Evolutionary conservation across 1,140 invertebrate genomes (phyloP).

Genomic region (Chelonus insularis): DNA sequence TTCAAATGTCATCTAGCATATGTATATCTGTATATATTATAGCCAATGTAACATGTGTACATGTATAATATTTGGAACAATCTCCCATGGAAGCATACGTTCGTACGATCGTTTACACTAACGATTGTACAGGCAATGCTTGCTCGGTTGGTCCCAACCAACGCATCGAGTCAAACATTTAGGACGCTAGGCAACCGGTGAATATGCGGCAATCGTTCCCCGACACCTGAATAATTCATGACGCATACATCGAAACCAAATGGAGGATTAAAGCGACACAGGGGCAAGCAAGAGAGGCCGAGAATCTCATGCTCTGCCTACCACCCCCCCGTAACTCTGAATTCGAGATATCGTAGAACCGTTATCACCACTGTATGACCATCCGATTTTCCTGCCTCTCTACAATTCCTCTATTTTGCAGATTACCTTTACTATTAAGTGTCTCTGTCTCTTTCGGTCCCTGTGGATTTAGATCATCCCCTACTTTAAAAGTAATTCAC

Average conservation of each 20-base stretch:
- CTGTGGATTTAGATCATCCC: no score
- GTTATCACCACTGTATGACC: no score
- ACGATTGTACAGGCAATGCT: not conserved
- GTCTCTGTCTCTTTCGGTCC: no score
- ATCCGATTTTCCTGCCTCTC: no score
- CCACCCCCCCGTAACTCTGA: no score
- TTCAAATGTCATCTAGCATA: not conserved
- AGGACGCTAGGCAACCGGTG: not conserved
- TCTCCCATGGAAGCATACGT: not conserved
- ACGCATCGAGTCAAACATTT: not conserved
- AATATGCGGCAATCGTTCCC: conserved; percentile 14
- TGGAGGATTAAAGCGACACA: conserved; percentile 14
- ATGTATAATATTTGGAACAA: not conserved
- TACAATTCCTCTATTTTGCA: no score
- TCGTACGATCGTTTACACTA: not conserved
- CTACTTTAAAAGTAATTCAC: no score
- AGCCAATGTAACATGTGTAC: not conserved
- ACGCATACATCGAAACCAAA: conserved; percentile 13
- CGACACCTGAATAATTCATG: conserved; percentile 8
- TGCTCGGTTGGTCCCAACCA: not conserved
- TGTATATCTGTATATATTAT: not conserved
- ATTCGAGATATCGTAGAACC: no score
- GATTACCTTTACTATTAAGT: no score
- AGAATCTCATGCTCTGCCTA: not conserved
- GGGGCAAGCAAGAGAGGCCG: not conserved